Evolutionary conservation across 2,888 invertebrate genomes (phyloP).

Genomic region (Drosophila multiciliata): DNA sequence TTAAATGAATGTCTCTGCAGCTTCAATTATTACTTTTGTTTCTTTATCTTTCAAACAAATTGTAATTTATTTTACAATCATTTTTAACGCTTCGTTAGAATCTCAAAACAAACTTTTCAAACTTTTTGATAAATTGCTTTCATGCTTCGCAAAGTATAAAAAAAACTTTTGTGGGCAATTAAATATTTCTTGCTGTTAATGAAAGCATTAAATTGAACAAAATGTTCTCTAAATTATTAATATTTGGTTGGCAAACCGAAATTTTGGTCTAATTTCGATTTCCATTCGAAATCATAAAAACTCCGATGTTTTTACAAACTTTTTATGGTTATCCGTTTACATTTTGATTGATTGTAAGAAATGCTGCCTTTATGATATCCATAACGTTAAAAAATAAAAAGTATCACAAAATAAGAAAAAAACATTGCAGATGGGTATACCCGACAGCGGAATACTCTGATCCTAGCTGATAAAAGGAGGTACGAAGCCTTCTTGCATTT

Average conservation of each 20-base stretch:
- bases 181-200: conserved; percentile 5
- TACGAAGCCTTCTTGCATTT: too few species aligned
- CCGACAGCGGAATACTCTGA: neutral
- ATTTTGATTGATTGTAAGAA: neutral
- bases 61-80: conserved; percentile 16
- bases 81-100: conserved; percentile 30
- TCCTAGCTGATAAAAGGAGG: too few species aligned
- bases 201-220: neutral
- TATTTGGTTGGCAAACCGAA: neutral
- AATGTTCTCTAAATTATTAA: neutral
- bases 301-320: neutral
- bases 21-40: conserved; percentile 25
- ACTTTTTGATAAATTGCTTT: conserved; percentile 24
- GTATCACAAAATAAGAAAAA: neutral
- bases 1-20: conserved; percentile 25
- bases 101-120: conserved; percentile 29
- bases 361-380: neutral
- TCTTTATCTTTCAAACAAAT: conserved; percentile 10
- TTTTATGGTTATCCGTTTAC: neutral
- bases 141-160: conserved; percentile 31
- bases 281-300: neutral
- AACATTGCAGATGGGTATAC: neutral
- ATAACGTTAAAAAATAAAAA: neutral
- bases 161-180: conserved; percentile 20
- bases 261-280: neutral